Evolutionary conservation across 2,797 vertebrate species (phyloP), one percentile per base, ranked within the genome.

Genomic region (Acipenser oxyrinchus): DNA sequence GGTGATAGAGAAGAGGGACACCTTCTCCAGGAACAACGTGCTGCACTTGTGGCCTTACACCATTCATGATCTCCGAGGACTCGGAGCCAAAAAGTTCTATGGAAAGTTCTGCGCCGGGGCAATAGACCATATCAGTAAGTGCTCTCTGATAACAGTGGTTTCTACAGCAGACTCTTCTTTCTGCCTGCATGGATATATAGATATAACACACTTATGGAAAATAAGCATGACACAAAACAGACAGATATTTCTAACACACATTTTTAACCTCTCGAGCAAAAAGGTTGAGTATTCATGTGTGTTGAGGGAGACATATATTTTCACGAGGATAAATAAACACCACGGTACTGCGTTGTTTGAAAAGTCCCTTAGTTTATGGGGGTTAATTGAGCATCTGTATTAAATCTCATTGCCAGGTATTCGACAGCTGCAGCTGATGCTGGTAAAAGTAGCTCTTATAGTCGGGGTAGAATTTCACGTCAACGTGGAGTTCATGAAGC

Each of bases 101-200:
- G 97, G 97, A 7, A 99, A 98, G 79, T 99, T 99, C 85, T 99
- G 97, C 18, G 97, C 93, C 0, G 97, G 97, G 51, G 91, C 97
- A 70, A 99, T 99, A 10, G 93, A 99, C 83, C 97, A 99, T 72
- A 98, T 99, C 81, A 99, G 97, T 99, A 81, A 95, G 96, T 93
- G 73, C 61, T 49, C 12, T 48, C 68, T 52, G 10, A 10, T 18
- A 49, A 13, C 12, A 53, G 1, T 4, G 37, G 37, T 4, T 37
- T 37, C 37, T 37, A 37, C 37, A 37, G 37, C 37, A 37, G 37
- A 37, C 37, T 37, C 37, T 37, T 37, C 37, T 37, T 37, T 37
- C 5, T 37, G 37, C 5, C 37, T 5, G 1, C 5, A 37, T 37
- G 3, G 37, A 37, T 37, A 37, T 5, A 37, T 18, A 18, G 18